Percentiles rank a stretch among this genome's conserved stretches.
phyloP scores from a whole-genome alignment of 2,888 invertebrate species.

The Aphodius granarius region DNA sequence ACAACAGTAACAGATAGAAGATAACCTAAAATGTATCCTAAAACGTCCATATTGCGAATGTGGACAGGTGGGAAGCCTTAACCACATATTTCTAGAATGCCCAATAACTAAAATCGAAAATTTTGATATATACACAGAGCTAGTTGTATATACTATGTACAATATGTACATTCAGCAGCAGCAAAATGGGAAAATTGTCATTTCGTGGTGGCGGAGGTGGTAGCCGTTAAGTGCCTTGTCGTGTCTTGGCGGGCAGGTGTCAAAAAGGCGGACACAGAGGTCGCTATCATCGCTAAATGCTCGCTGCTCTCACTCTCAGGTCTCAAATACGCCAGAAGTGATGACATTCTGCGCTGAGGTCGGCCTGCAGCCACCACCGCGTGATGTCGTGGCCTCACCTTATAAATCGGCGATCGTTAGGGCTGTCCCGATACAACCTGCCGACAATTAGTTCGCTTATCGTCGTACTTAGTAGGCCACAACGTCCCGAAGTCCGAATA shows the following conservation, averaged over 20 bases:
- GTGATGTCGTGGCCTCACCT: conserved; percentile 15
- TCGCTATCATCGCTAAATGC: neutral
- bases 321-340: neutral
- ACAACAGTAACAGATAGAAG: too few relatives aligned
- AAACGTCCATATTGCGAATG: too few relatives aligned
- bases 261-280: conserved; percentile 29
- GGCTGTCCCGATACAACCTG: conserved; percentile 22
- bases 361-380: conserved; percentile 14
- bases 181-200: conserved; percentile 36
- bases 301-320: neutral
- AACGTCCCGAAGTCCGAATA: conserved; percentile 16
- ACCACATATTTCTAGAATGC: too few relatives aligned
- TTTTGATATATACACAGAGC: too few relatives aligned
- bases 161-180: conserved; percentile 24
- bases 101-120: too few relatives aligned
- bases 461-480: conserved; percentile 18
- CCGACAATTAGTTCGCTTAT: conserved; percentile 26
- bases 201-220: conserved; percentile 40
- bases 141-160: too few relatives aligned
- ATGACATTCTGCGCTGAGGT: neutral
- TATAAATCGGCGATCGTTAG: conserved; percentile 26
- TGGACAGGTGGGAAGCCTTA: too few relatives aligned
- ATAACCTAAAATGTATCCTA: too few relatives aligned
- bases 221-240: conserved; percentile 42
- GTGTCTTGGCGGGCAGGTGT: conserved; percentile 38